phyloP scores from a whole-genome alignment of 2,113 vertebrate genomes.

The Grus americana region DNA sequence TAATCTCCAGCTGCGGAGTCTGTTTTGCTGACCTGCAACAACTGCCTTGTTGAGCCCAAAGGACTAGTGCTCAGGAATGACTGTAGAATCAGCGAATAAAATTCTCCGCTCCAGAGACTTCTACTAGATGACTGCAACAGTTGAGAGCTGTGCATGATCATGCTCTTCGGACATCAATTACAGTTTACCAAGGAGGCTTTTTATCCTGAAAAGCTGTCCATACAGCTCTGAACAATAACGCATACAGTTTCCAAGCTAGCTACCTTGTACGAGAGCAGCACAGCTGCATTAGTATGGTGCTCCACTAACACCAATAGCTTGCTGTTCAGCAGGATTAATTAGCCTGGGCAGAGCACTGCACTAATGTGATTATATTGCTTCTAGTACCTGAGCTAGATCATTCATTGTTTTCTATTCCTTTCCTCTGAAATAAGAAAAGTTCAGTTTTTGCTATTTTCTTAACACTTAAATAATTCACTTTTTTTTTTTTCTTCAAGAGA shows the following conservation, averaged over 20 bases:
- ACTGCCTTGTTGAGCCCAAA: background rate
- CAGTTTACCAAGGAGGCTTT: background rate
- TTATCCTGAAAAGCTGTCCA: background rate
- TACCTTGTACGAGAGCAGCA: background rate
- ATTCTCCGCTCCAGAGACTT: background rate
- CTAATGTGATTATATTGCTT: slow-evolving; percentile 43
- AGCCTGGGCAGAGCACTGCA: background rate
- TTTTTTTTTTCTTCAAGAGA: background rate
- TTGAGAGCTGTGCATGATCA: background rate
- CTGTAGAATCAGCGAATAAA: background rate
- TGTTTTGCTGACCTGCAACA: background rate
- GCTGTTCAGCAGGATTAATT: slow-evolving; percentile 49
- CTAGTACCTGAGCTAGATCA: slow-evolving; percentile 23
- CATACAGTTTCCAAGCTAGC: background rate
- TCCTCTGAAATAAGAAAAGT: background rate
- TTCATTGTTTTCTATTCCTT: background rate
- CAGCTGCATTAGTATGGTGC: slow-evolving; percentile 17
- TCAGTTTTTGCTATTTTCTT: background rate
- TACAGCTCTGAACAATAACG: background rate
- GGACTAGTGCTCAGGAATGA: background rate
- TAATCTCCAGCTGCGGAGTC: background rate
- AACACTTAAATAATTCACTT: background rate
- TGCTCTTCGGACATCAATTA: background rate
- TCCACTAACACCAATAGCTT: background rate
- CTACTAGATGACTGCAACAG: background rate